phyloP scores from a whole-genome alignment of 2,888 invertebrate genomes.

The Volucella inflata region DNA sequence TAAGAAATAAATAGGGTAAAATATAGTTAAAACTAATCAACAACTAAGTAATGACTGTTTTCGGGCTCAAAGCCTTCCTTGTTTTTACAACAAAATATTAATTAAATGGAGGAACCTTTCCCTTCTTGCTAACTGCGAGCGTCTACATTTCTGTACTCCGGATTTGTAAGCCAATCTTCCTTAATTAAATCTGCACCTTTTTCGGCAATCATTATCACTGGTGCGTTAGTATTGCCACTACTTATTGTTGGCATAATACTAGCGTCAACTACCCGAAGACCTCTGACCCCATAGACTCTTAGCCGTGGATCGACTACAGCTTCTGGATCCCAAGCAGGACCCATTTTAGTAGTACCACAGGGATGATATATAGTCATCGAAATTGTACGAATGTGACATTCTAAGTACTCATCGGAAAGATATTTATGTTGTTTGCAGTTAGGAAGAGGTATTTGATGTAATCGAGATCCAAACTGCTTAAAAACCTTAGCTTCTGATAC shows the following conservation, averaged over 20 bases:
- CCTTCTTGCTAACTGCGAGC: constrained; percentile 45
- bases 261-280: constrained; percentile 93
- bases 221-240: constrained; percentile 95
- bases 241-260: constrained; percentile 95
- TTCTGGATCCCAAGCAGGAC: constrained; percentile 89
- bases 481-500: constrained; percentile 91
- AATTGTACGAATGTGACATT: constrained; percentile 93
- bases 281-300: constrained; percentile 90
- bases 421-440: constrained; percentile 90
- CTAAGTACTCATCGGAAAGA: constrained; percentile 92
- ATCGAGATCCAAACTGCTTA: constrained; percentile 90
- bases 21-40: constrained; percentile 63
- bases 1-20: constrained; percentile 51
- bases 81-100: constrained; percentile 54
- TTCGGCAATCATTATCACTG: constrained; percentile 96
- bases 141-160: constrained; percentile 79
- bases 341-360: constrained; percentile 95
- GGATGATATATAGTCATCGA: constrained; percentile 96
- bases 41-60: constrained; percentile 66
- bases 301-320: constrained; percentile 93
- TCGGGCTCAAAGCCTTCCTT: constrained; percentile 18
- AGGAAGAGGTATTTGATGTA: constrained; percentile 90
- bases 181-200: constrained; percentile 94
- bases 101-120: constrained; percentile 56
- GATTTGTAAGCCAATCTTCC: constrained; percentile 89